Evolutionary conservation across 1,140 invertebrate genomes (phyloP).

Genomic region (Brachionus angularis): DNA sequence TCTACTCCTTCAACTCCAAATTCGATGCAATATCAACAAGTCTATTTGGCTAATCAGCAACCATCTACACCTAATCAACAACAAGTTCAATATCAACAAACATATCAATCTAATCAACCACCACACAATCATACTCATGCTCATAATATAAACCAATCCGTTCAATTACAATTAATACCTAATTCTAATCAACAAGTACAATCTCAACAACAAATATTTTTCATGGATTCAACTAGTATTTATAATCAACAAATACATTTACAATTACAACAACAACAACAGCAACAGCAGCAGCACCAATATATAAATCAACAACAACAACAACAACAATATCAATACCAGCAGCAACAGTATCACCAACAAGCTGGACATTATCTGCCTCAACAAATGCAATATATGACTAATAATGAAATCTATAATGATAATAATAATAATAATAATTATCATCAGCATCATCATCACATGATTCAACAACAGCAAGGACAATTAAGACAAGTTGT

Average conservation of each 20-base stretch:
- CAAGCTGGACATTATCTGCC: not conserved
- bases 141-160: no score
- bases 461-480: no score
- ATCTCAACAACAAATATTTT: not conserved
- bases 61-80: no score
- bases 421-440: no score
- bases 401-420: not conserved
- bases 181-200: not conserved
- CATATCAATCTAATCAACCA: no score
- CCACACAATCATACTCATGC: no score
- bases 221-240: constrained; percentile 21
- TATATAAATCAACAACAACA: not conserved
- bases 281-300: constrained; percentile 9
- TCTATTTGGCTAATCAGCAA: not conserved
- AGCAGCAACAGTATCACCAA: constrained; percentile 3
- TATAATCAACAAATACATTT: constrained; percentile 37
- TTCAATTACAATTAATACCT: no score
- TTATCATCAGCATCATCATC: no score
- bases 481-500: no score
- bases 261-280: constrained; percentile 30
- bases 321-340: constrained; percentile 21
- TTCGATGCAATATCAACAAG: no score
- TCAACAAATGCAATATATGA: not conserved
- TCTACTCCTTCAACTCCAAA: not conserved
- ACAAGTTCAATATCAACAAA: no score